phyloP scores from a whole-genome alignment of 92 coral and sea anemone species.

The Parazoanthus darwini region DNA sequence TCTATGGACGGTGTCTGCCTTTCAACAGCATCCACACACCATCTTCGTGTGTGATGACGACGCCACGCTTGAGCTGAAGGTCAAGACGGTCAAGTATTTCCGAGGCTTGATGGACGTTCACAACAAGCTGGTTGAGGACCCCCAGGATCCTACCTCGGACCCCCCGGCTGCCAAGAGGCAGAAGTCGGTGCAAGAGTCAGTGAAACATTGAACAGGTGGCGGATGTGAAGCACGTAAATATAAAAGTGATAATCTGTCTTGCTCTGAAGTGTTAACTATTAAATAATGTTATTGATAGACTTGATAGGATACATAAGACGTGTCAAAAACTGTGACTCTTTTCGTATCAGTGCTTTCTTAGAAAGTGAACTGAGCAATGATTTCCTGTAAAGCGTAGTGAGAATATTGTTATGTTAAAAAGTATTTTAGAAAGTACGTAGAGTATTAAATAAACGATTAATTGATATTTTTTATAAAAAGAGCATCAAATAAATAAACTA shows the following conservation, averaged over 20 bases:
- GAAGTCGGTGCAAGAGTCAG: slow-evolving; percentile 45
- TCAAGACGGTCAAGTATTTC: slow-evolving; percentile 95
- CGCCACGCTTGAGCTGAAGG: slow-evolving; percentile 96
- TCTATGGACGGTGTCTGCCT: slow-evolving; percentile 98
- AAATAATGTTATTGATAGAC: too few species aligned
- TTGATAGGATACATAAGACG: background rate
- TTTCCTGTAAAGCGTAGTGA: background rate
- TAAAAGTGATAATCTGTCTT: background rate
- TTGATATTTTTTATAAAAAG: too few species aligned
- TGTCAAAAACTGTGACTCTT: background rate
- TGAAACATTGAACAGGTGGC: background rate
- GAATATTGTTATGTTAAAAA: too few species aligned
- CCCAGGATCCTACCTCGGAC: slow-evolving; percentile 81
- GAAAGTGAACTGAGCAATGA: background rate
- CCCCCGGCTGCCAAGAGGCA: slow-evolving; percentile 78
- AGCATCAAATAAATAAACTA: too few species aligned
- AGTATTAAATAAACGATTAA: too few species aligned
- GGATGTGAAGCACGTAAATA: background rate
- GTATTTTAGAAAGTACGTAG: background rate
- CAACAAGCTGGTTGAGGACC: slow-evolving; percentile 89
- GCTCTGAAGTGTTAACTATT: background rate
- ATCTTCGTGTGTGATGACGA: slow-evolving; percentile 95
- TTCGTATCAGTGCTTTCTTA: background rate
- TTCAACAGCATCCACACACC: slow-evolving; percentile 94
- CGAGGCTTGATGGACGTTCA: slow-evolving; percentile 98